phyloP scores from a whole-genome alignment of 2,888 invertebrate genomes.

The Apotomis capreana region DNA sequence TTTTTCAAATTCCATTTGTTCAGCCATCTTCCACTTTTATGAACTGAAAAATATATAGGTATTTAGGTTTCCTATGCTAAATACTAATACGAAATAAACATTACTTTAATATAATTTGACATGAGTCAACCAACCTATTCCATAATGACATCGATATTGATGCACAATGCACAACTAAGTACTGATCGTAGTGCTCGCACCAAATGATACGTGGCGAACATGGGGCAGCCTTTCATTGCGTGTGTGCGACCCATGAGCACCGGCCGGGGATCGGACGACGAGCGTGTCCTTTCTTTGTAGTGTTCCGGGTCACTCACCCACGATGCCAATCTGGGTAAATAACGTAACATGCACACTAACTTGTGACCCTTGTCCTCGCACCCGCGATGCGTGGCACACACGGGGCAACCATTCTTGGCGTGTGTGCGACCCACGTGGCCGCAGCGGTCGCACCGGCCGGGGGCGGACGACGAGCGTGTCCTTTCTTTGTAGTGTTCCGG shows the following conservation, averaged over 20 bases:
- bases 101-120: no score
- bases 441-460: conserved; percentile 86
- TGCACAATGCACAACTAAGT: conserved; percentile 65
- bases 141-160: no score
- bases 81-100: no score
- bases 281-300: conserved; percentile 81
- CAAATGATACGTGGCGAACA: conserved; percentile 84
- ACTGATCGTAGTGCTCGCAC: conserved; percentile 85
- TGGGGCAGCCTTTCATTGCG: conserved; percentile 85
- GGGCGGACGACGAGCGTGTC: conserved; percentile 78
- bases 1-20: no score
- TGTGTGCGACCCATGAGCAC: conserved; percentile 89
- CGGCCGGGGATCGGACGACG: conserved; percentile 82
- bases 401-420: conserved; percentile 85
- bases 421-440: conserved; percentile 88
- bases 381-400: conserved; percentile 84
- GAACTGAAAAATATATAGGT: no score
- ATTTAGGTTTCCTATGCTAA: no score
- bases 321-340: conserved; percentile 78
- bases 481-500: conserved; percentile 79
- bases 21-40: no score
- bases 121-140: no score
- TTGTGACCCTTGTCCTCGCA: conserved; percentile 85
- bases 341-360: conserved; percentile 61
- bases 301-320: conserved; percentile 84